phyloP scores from a whole-genome alignment of 2,888 invertebrate genomes.

The Drosophila heteroneura region DNA sequence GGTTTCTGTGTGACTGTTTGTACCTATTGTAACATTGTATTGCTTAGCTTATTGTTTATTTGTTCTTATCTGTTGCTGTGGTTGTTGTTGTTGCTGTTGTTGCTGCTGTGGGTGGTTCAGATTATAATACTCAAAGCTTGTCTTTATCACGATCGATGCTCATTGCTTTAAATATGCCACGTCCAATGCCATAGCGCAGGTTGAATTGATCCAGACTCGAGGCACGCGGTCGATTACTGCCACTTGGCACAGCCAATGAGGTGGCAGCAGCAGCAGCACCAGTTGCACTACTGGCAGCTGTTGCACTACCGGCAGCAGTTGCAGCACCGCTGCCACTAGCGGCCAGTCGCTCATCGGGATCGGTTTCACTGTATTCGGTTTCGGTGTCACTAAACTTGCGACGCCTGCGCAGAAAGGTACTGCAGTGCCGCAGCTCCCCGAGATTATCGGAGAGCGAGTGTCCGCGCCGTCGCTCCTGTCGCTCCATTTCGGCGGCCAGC shows the following conservation, averaged over 20 bases:
- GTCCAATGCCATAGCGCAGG: slow-evolving; percentile 81
- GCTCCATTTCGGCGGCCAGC: slow-evolving; percentile 91
- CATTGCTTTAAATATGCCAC: slow-evolving; percentile 85
- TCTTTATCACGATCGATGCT: slow-evolving; percentile 85
- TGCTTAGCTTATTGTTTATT: slow-evolving; percentile 44
- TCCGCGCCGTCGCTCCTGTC: slow-evolving; percentile 85
- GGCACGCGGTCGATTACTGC: slow-evolving; percentile 81
- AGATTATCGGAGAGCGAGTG: slow-evolving; percentile 81
- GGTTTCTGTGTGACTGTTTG: slow-evolving; percentile 38
- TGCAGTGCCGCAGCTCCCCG: slow-evolving; percentile 73
- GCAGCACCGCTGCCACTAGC: slow-evolving; percentile 33
- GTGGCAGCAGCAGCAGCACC: neutral
- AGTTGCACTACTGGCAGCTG: neutral
- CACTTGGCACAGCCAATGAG: slow-evolving; percentile 6
- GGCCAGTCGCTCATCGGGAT: slow-evolving; percentile 68
- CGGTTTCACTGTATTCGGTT: slow-evolving; percentile 84
- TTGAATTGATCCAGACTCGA: slow-evolving; percentile 85
- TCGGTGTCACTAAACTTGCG: slow-evolving; percentile 84
- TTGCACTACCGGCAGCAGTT: slow-evolving; percentile 26
- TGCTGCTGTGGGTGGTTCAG: slow-evolving; percentile 19
- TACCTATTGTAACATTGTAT: slow-evolving; percentile 65
- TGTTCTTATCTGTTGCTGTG: slow-evolving; percentile 33
- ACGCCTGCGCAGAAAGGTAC: slow-evolving; percentile 74
- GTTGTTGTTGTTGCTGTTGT: slow-evolving; percentile 17
- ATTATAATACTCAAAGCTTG: slow-evolving; percentile 85